Evolutionary conservation across 2,113 vertebrate genomes (phyloP), one percentile per base, ranked within the genome.

Genomic region (Equus przewalskii): DNA sequence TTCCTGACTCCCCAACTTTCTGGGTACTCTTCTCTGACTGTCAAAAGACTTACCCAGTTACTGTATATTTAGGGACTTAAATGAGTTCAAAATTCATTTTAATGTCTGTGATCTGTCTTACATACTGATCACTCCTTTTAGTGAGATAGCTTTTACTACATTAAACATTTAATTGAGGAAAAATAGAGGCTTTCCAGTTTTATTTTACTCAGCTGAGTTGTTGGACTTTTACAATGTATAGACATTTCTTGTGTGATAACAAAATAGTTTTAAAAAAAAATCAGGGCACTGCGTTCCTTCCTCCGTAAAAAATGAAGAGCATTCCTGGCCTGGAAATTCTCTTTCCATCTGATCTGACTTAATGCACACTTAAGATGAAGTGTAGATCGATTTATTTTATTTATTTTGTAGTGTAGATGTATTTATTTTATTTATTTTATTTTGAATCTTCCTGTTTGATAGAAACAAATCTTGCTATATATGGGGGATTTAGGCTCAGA

Each of bases 391-490:
- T 86, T 65, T 83, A 87, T 83, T 94, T 73, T 26, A 41, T 41
- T 41, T 41, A 41, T 41, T 41, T 41, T 41, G 36, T 41, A 87
- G 30, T 7, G 1, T 44, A 92, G 41, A 78, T 86, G 70, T 46
- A 92, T 86, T 65, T 83, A 87, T 83, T 94, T 73, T 26, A 41
- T 41, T 41, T 41, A 41, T 41, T 86, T 65, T 83, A 87, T 83
- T 94, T 73, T 26, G 9, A 8, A 36, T 69, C 10, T 79, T 97
- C 9, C 7, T 84, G 51, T 70, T 0, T 83, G 51, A 84, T 13
- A 90, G 21, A 22, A 94, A 94, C n/a, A 96, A 72, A 96, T 97
- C n/a, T 78, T 70, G 12, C 72, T 85, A 28, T 76, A 9, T 44
- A 36, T 51, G 30, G 24, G 36, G n/a, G 15, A n/a, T 84, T 88